A percentile compares a stretch with the other conserved stretches of the same genome.
These are phyloP conservation scores for Ommatoiulus sabulosus DNA, from an alignment of 2,888 invertebrate species.

Conservation along the genomic window DNA sequence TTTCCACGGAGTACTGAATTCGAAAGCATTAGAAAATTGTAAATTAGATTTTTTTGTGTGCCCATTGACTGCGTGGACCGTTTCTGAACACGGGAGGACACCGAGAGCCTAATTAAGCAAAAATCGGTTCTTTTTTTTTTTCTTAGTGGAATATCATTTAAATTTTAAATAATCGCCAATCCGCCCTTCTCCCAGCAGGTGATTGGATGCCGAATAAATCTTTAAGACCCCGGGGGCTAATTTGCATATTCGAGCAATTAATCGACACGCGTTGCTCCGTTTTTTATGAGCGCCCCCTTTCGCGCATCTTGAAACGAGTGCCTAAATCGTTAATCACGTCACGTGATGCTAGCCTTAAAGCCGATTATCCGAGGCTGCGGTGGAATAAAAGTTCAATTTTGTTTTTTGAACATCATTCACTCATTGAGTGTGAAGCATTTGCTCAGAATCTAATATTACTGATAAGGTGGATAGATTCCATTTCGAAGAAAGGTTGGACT, in stretches of 20 bases:
- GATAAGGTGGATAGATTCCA: no score
- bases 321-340: constrained; percentile 7
- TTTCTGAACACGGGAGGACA: not conserved
- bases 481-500: no score
- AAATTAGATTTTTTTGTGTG: not conserved
- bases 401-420: no score
- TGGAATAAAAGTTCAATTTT: no score
- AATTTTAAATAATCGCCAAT: constrained; percentile 38
- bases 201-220: constrained; percentile 18
- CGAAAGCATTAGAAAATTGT: not conserved
- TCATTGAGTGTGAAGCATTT: no score
- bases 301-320: not conserved
- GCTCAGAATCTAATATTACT: no score
- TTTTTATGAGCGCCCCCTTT: not conserved
- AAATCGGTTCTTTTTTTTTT: not conserved
- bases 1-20: not conserved
- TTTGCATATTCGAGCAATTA: constrained; percentile 21
- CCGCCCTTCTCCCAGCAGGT: not conserved
- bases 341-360: not conserved
- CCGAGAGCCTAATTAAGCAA: not conserved
- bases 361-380: no score
- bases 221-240: not conserved
- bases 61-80: not conserved
- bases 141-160: not conserved
- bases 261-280: no score